Conservation (phyloP, 2,888 invertebrate genomes). For the Hololepta plana region DNA sequence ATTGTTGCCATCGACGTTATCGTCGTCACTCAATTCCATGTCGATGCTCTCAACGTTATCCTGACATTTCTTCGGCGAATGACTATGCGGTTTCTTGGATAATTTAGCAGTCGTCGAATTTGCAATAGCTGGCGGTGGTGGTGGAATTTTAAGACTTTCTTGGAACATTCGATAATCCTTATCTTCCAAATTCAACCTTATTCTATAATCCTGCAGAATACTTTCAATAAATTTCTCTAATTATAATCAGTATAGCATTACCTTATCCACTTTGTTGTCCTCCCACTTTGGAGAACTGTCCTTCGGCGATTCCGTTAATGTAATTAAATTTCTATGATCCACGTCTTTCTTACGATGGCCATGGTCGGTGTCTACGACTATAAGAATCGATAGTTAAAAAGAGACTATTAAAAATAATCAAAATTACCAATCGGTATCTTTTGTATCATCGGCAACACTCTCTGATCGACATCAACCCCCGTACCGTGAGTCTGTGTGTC, state of each 20-base stretch:
- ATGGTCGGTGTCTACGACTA: not conserved
- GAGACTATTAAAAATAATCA: slow-evolving; percentile 5
- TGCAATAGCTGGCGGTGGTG: slow-evolving; percentile 33
- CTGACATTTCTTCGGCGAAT: slow-evolving; percentile 17
- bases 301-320: slow-evolving; percentile 51
- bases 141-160: slow-evolving; percentile 21
- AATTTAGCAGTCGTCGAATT: slow-evolving; percentile 6
- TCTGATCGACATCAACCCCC: slow-evolving; percentile 37
- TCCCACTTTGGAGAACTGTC: not conserved
- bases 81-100: slow-evolving; percentile 8
- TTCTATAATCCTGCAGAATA: too few relatives aligned
- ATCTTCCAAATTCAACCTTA: too few relatives aligned
- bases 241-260: too few relatives aligned
- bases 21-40: slow-evolving; percentile 77
- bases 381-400: not conserved
- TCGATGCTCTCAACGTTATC: slow-evolving; percentile 69
- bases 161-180: slow-evolving; percentile 22
- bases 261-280: too few relatives aligned
- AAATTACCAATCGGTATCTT: not conserved
- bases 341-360: slow-evolving; percentile 38
- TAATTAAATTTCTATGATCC: slow-evolving; percentile 70
- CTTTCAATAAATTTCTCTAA: too few relatives aligned
- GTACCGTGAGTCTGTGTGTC: slow-evolving; percentile 25
- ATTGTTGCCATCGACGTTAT: slow-evolving; percentile 22
- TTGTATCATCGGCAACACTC: slow-evolving; percentile 32